Conservation (phyloP, 2,888 invertebrate genomes). For the Galeopsomyia nigrocyanea region DNA sequence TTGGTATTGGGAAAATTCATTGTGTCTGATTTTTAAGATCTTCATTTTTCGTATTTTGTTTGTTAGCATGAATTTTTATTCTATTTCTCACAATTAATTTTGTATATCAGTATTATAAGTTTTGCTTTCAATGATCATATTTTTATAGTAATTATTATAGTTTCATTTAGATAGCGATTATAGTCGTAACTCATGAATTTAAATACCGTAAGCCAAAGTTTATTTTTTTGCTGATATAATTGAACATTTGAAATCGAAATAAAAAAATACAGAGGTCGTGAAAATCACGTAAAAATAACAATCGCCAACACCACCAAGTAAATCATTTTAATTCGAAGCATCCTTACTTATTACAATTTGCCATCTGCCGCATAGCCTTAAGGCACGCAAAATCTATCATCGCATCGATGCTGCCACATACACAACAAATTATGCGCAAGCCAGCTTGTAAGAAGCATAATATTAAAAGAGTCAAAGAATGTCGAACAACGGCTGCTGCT, state of each 20-base stretch:
- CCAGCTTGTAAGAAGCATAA: not conserved
- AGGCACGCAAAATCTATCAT: conserved; percentile 30
- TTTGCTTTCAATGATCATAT: too few relatives aligned
- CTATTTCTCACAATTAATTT: too few relatives aligned
- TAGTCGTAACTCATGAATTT: too few relatives aligned
- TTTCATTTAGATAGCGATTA: too few relatives aligned
- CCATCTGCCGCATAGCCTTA: not conserved
- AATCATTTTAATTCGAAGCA: conserved; percentile 9
- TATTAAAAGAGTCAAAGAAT: conserved; percentile 19
- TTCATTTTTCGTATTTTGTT: too few relatives aligned
- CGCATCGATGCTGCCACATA: not conserved
- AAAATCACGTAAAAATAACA: conserved; percentile 17
- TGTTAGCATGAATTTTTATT: too few relatives aligned
- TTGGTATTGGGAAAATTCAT: too few relatives aligned
- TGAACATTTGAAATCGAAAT: conserved; percentile 4
- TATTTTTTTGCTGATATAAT: conserved; percentile 5
- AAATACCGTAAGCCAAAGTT: not conserved
- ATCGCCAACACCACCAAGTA: conserved; percentile 7
- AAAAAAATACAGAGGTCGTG: not conserved
- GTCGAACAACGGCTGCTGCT: not conserved
- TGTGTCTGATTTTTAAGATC: too few relatives aligned
- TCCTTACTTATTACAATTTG: too few relatives aligned
- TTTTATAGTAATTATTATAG: too few relatives aligned
- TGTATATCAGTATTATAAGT: too few relatives aligned
- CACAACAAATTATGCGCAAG: not conserved